Conservation (phyloP, 2,113 vertebrate species). For the Spermophilus dauricus region DNA sequence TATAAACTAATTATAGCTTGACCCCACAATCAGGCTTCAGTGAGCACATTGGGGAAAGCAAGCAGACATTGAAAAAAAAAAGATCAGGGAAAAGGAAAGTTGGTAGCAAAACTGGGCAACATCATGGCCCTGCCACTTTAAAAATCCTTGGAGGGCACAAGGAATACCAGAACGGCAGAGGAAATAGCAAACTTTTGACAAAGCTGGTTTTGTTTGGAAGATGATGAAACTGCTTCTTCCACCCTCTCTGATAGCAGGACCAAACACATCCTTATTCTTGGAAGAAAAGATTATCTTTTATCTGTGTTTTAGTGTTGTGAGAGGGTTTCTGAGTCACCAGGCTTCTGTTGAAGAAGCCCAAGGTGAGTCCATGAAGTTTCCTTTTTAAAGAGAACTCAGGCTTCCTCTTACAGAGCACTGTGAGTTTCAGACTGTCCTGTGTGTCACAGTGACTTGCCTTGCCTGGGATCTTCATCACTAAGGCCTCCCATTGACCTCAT, state of each 20-base stretch:
- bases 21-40: conserved; percentile 80
- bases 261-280: conserved; percentile 45
- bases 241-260: conserved; percentile 22
- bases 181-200: conserved; percentile 59
- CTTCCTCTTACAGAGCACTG: not conserved
- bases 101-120: conserved; percentile 73
- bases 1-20: conserved; percentile 83
- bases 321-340: not conserved
- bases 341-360: not conserved
- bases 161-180: conserved; percentile 42
- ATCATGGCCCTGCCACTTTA: conserved; percentile 27
- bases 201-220: conserved; percentile 74
- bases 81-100: conserved; percentile 70
- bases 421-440: not conserved
- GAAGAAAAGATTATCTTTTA: conserved; percentile 40
- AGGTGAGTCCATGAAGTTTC: not conserved
- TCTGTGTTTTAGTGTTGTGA: not conserved
- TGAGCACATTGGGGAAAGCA: conserved; percentile 60
- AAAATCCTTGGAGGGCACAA: conserved; percentile 1
- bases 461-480: not conserved
- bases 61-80: conserved; percentile 77
- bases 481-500: not conserved
- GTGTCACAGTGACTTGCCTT: not conserved
- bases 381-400: not conserved
- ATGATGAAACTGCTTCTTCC: not conserved